Conservation (phyloP, 2,888 invertebrate species). For the Dynastes tityus region DNA sequence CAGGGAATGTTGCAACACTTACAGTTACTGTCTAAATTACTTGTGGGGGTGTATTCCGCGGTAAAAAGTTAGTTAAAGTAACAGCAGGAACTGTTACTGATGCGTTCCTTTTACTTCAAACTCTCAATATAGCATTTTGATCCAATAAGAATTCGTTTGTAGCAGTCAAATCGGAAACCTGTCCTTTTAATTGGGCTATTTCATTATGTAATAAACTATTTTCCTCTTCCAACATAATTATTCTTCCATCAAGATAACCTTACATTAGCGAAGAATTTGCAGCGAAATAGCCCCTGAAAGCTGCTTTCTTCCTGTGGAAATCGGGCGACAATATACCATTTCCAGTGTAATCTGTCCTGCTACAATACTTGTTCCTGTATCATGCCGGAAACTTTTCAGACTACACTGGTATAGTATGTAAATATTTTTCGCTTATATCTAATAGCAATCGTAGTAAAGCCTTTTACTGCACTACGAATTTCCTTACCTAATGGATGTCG, state of each 20-base stretch:
- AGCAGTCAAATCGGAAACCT: slow-evolving; percentile 80
- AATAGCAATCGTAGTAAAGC: not conserved
- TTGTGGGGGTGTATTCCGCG: slow-evolving; percentile 68
- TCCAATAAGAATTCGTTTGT: slow-evolving; percentile 86
- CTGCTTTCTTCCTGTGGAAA: slow-evolving; percentile 51
- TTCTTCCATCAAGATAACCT: slow-evolving; percentile 66
- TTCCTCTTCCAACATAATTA: slow-evolving; percentile 77
- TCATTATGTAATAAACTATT: slow-evolving; percentile 78
- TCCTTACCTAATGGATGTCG: slow-evolving; percentile 27
- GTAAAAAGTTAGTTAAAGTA: slow-evolving; percentile 74
- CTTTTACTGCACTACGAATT: not conserved
- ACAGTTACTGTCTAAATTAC: slow-evolving; percentile 74
- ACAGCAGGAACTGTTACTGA: slow-evolving; percentile 76
- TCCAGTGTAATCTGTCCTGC: slow-evolving; percentile 56
- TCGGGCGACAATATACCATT: slow-evolving; percentile 52
- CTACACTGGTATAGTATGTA: too few species aligned
- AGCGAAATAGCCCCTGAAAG: slow-evolving; percentile 68
- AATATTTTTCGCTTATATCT: too few species aligned
- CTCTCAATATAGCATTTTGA: slow-evolving; percentile 82
- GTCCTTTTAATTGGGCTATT: slow-evolving; percentile 80
- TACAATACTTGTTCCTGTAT: slow-evolving; percentile 40
- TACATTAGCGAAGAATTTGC: slow-evolving; percentile 67
- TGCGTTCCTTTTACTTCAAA: slow-evolving; percentile 74
- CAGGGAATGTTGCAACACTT: slow-evolving; percentile 76
- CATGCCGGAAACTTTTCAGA: too few species aligned